phyloP scores from a whole-genome alignment of 2,797 vertebrate genomes.

The Trichosurus vulpecula region DNA sequence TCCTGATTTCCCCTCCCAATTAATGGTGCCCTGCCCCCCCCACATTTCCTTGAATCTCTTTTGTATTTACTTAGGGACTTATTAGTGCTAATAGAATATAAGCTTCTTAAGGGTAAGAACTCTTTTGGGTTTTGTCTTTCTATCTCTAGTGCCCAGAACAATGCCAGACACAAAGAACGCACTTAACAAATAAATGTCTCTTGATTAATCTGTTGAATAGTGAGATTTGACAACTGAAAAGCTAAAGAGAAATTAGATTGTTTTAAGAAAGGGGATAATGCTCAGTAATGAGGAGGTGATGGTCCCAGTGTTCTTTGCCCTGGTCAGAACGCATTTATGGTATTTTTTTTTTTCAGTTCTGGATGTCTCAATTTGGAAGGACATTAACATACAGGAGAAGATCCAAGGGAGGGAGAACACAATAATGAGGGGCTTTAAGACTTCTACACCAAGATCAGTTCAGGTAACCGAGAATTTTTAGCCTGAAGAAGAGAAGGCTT shows the following conservation, averaged over 20 bases:
- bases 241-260: not conserved
- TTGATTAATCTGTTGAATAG: not conserved
- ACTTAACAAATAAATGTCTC: not conserved
- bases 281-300: not conserved
- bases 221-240: not conserved
- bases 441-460: not conserved
- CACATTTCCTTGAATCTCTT: not conserved
- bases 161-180: not conserved
- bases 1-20: not conserved
- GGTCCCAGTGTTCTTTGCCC: not conserved
- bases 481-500: not conserved
- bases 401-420: not conserved
- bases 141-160: not conserved
- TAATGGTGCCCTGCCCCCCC: not conserved
- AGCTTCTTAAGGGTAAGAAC: not conserved
- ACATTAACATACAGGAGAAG: not conserved
- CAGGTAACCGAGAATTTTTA: not conserved
- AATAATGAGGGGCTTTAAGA: not conserved
- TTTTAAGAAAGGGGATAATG: not conserved
- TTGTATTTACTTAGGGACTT: not conserved
- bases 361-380: not conserved
- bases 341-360: not conserved
- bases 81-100: not conserved
- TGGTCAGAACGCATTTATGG: not conserved
- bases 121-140: not conserved